phyloP scores from a whole-genome alignment of 2,888 invertebrate species.

The Pyrgus malvae region DNA sequence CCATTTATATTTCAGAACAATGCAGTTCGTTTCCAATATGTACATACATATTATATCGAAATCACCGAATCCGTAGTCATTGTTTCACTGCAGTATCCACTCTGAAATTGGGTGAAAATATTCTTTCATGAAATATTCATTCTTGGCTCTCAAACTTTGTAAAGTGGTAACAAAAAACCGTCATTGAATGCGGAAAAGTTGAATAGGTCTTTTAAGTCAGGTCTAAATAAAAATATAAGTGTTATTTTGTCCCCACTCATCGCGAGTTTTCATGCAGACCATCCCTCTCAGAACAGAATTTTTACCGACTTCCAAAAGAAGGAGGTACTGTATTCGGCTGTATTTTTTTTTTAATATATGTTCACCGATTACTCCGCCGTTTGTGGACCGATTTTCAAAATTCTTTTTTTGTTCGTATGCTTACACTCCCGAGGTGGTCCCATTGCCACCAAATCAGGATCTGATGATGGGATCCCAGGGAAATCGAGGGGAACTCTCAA shows the following conservation, averaged over 20 bases:
- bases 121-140: conserved; percentile 27
- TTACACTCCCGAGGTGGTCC: no score
- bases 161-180: conserved; percentile 19
- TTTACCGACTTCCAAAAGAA: no score
- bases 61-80: background rate
- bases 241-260: conserved; percentile 14
- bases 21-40: background rate
- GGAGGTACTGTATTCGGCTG: no score
- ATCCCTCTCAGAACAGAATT: no score
- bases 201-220: conserved; percentile 23
- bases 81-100: conserved; percentile 12
- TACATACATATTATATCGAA: no score
- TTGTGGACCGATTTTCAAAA: no score
- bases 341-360: no score
- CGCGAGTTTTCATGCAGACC: conserved; percentile 7
- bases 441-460: no score
- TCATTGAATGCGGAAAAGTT: conserved; percentile 21
- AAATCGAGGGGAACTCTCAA: no score
- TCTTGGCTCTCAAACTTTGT: conserved; percentile 15
- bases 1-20: background rate
- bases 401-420: no score
- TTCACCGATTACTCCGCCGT: no score
- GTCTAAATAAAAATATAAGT: conserved; percentile 20
- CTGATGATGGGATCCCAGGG: no score
- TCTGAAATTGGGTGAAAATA: conserved; percentile 21